phyloP scores from a whole-genome alignment of 2,888 invertebrate species.

The Mesorhabditis spiculigera region DNA sequence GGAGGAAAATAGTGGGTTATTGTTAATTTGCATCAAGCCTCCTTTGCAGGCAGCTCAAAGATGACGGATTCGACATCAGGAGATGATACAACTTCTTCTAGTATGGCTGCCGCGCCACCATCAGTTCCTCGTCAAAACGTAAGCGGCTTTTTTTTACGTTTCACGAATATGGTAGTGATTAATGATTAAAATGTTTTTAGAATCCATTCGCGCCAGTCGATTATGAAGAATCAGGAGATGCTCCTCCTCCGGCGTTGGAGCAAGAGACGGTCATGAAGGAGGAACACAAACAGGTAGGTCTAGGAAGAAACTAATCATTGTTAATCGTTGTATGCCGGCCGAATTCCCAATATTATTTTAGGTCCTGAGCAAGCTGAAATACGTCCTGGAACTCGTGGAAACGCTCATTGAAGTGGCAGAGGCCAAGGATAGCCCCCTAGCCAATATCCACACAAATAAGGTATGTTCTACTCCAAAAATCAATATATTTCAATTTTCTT shows the following conservation, averaged over 20 bases:
- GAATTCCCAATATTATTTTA: conserved; percentile 9
- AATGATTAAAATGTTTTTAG: neutral
- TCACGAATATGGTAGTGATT: neutral
- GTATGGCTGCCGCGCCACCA: conserved; percentile 7
- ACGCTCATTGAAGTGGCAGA: conserved; percentile 77
- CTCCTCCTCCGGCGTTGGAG: conserved; percentile 77
- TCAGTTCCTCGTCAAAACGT: conserved; percentile 10
- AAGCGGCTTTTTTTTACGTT: neutral
- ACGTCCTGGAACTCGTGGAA: conserved; percentile 89
- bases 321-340: neutral
- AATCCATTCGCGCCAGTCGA: conserved; percentile 9
- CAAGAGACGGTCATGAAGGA: conserved; percentile 88
- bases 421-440: conserved; percentile 61
- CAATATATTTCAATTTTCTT: neutral
- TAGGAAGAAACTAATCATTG: neutral
- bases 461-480: neutral
- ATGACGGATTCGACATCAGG: conserved; percentile 44
- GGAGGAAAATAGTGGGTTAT: neutral
- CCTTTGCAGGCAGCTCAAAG: conserved; percentile 19
- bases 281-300: conserved; percentile 44
- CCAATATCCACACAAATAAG: conserved; percentile 7
- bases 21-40: neutral
- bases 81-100: conserved; percentile 27
- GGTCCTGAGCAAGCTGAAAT: conserved; percentile 86
- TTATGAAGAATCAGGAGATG: conserved; percentile 27